Conservation (phyloP, 2,113 vertebrate genomes). For the Eudorcas thomsonii region DNA sequence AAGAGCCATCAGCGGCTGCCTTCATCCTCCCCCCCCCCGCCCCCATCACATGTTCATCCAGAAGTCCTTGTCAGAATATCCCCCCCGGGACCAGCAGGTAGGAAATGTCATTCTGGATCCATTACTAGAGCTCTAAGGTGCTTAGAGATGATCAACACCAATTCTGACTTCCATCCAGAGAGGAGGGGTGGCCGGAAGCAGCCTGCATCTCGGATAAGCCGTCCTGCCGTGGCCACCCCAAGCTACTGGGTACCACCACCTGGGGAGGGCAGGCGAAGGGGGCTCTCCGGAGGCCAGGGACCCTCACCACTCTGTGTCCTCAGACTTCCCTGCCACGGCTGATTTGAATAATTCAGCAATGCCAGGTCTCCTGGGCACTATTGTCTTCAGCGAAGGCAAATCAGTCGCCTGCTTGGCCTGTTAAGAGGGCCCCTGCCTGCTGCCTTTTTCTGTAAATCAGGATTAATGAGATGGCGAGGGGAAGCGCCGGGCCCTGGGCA, state of each 20-base stretch:
- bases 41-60: not conserved
- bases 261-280: not conserved
- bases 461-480: slow-evolving; percentile 90
- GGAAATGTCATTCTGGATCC: slow-evolving; percentile 77
- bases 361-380: slow-evolving; percentile 87
- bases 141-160: slow-evolving; percentile 81
- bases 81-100: slow-evolving; percentile 59
- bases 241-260: not conserved
- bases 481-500: slow-evolving; percentile 78
- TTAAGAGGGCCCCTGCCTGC: slow-evolving; percentile 85
- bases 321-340: slow-evolving; percentile 75
- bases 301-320: not conserved
- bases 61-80: slow-evolving; percentile 61
- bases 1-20: not conserved
- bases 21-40: not conserved
- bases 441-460: slow-evolving; percentile 91
- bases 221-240: not conserved
- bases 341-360: slow-evolving; percentile 90
- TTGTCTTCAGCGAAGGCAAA: slow-evolving; percentile 87
- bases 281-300: not conserved
- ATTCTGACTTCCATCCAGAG: slow-evolving; percentile 43
- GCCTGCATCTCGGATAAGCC: fast-evolving
- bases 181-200: not conserved
- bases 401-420: slow-evolving; percentile 84
- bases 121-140: slow-evolving; percentile 72